These are phyloP conservation scores for Beris morrisii DNA, from an alignment of 2,888 invertebrate genomes.

Conservation along the genomic window DNA sequence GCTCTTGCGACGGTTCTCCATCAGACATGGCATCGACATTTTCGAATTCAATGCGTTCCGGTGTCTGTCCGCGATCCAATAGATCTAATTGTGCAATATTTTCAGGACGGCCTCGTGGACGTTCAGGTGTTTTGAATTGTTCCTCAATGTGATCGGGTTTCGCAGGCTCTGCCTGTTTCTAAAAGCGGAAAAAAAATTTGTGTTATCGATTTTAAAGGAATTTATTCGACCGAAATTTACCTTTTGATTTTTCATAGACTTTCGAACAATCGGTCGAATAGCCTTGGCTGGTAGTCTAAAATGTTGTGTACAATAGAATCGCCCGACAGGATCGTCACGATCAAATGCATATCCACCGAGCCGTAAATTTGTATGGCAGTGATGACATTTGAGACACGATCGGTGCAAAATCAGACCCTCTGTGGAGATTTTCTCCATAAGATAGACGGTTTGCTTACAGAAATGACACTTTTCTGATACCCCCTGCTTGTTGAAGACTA, in stretches of 20 bases:
- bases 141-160: conserved; percentile 29
- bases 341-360: conserved; percentile 75
- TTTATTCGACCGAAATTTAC: conserved; percentile 33
- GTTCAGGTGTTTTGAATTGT: conserved; percentile 57
- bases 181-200: not conserved
- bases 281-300: conserved; percentile 66
- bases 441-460: conserved; percentile 88
- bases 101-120: conserved; percentile 56
- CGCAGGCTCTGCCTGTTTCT: conserved; percentile 23
- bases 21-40: conserved; percentile 69
- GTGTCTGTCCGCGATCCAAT: conserved; percentile 63
- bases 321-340: conserved; percentile 67
- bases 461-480: conserved; percentile 81
- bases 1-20: conserved; percentile 62
- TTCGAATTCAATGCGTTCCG: conserved; percentile 79
- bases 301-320: conserved; percentile 76
- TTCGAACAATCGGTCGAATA: conserved; percentile 47
- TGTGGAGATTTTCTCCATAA: conserved; percentile 88
- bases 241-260: conserved; percentile 44
- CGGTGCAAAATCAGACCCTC: conserved; percentile 91
- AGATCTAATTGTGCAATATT: conserved; percentile 50
- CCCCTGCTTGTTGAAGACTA: conserved; percentile 66
- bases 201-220: not conserved
- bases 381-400: conserved; percentile 91
- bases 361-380: conserved; percentile 82